A percentile compares a stretch with the other conserved stretches of the same genome.
These are phyloP conservation scores for Drosophila neonasuta DNA, from an alignment of 2,888 invertebrate genomes.

Conservation along the genomic window DNA sequence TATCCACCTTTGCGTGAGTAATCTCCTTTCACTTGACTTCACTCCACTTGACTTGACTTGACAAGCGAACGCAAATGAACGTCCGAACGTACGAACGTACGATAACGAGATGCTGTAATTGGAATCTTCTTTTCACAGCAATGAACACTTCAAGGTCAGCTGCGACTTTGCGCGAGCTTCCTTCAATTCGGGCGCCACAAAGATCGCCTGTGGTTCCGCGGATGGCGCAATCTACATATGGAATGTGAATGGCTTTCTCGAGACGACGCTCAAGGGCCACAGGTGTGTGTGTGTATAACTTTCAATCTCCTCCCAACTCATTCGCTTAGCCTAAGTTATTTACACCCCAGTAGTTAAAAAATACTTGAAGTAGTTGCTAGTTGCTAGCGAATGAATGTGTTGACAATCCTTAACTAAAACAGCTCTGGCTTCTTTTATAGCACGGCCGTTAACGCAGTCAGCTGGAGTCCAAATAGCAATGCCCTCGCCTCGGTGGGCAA, in stretches of 20 bases:
- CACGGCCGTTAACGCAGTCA: slow-evolving; percentile 92
- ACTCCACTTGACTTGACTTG: no score
- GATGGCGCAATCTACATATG: slow-evolving; percentile 97
- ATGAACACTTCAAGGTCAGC: slow-evolving; percentile 96
- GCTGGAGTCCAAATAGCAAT: slow-evolving; percentile 93
- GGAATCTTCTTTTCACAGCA: slow-evolving; percentile 84
- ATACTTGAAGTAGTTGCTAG: no score
- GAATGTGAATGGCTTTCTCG: slow-evolving; percentile 90
- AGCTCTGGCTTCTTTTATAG: slow-evolving; percentile 84
- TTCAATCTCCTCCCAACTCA: no score
- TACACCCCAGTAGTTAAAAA: no score
- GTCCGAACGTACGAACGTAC: no score
- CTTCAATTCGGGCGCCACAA: slow-evolving; percentile 94
- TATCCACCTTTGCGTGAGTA: slow-evolving; percentile 93
- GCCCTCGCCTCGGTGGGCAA: slow-evolving; percentile 92
- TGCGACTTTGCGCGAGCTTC: slow-evolving; percentile 97
- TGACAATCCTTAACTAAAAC: slow-evolving; percentile 51
- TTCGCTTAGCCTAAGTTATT: no score
- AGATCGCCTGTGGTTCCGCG: slow-evolving; percentile 94
- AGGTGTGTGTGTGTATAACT: slow-evolving; percentile 82
- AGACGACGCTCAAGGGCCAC: slow-evolving; percentile 91
- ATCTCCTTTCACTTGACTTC: no score
- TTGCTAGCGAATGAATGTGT: not conserved
- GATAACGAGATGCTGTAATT: not conserved
- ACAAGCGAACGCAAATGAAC: no score